Evolutionary conservation across 2,888 invertebrate genomes (phyloP).

Genomic region (Carabus problematicus): DNA sequence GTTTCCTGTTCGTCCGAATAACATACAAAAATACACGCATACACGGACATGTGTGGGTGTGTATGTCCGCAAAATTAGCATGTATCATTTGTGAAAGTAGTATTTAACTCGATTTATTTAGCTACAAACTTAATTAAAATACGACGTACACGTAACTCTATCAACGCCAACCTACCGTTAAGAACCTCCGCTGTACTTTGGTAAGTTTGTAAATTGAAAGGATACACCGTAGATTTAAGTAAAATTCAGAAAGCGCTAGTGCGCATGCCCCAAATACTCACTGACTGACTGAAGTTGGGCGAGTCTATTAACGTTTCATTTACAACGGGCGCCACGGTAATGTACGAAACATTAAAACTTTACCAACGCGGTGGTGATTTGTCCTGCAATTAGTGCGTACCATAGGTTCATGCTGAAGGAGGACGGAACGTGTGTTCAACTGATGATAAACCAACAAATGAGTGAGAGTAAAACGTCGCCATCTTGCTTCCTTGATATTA

Average conservation of each 20-base stretch:
- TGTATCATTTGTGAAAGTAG: conserved; percentile 21
- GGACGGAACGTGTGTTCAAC: no score
- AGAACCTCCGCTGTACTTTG: not conserved
- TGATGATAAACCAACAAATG: conserved; percentile 12
- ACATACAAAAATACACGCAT: no score
- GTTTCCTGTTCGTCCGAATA: no score
- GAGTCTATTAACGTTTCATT: not conserved
- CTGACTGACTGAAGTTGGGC: not conserved
- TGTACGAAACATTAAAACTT: conserved; percentile 17
- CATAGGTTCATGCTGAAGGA: no score
- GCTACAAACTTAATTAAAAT: conserved; percentile 25
- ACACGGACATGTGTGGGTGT: no score
- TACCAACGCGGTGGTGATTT: not conserved
- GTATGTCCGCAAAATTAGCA: no score
- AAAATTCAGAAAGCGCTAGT: not conserved
- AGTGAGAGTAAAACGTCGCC: conserved; percentile 5
- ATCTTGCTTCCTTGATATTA: not conserved
- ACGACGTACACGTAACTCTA: not conserved
- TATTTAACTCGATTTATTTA: conserved; percentile 32
- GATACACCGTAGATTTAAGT: not conserved
- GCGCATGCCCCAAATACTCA: not conserved
- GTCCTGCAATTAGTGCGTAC: conserved; percentile 7
- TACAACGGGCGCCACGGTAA: not conserved
- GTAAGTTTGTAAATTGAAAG: not conserved
- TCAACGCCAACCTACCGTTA: conserved; percentile 7